A percentile compares a stretch with the other conserved stretches of the same genome.
These are phyloP conservation scores for Opisthocomus hoazin DNA, from an alignment of 2,113 vertebrate species.

Conservation along the genomic window DNA sequence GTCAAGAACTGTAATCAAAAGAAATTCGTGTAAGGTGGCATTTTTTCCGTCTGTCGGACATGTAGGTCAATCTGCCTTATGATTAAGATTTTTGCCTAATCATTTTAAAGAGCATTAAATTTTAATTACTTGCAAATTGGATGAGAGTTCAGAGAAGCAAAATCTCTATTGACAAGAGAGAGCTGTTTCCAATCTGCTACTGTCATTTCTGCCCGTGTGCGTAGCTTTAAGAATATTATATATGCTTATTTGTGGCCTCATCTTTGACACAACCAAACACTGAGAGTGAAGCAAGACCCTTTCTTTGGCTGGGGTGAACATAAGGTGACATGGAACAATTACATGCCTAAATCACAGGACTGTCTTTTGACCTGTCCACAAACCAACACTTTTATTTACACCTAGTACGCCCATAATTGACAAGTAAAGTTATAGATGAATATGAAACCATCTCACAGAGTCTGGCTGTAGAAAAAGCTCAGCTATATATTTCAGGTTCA, in stretches of 20 bases:
- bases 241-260: background rate
- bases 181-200: background rate
- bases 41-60: background rate
- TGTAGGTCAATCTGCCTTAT: background rate
- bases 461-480: background rate
- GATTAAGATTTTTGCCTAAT: constrained; percentile 32
- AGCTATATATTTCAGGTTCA: background rate
- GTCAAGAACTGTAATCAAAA: background rate
- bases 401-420: background rate
- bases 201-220: background rate
- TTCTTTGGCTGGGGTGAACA: background rate
- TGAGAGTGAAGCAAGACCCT: background rate
- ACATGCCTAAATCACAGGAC: background rate
- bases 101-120: constrained; percentile 28
- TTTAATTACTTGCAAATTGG: constrained; percentile 41
- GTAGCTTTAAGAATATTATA: background rate
- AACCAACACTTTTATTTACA: background rate
- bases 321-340: background rate
- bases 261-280: background rate
- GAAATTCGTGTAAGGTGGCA: background rate
- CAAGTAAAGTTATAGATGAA: background rate
- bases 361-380: background rate
- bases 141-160: constrained; percentile 11
- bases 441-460: background rate
- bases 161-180: background rate